Percentiles rank a stretch among this genome's conserved stretches.
phyloP scores from a whole-genome alignment of 2,113 vertebrate genomes.

The Xenopus borealis region DNA sequence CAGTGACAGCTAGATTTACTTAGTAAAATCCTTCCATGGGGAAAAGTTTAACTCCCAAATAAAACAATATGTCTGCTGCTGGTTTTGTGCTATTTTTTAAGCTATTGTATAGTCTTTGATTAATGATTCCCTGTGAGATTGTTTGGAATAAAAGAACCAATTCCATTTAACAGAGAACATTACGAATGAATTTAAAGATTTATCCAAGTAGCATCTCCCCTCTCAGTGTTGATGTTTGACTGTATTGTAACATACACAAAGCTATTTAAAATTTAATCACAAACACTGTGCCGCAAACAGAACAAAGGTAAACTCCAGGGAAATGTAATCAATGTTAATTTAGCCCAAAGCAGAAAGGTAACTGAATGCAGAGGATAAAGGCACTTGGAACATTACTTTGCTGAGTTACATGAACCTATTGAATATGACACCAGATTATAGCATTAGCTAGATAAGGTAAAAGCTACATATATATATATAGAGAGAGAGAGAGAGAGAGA shows the following conservation, averaged over 20 bases:
- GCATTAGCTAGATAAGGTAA: not conserved
- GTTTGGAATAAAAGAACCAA: slow-evolving; percentile 39
- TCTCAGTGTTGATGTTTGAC: slow-evolving; percentile 23
- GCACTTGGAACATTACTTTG: slow-evolving; percentile 13
- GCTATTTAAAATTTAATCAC: slow-evolving; percentile 45
- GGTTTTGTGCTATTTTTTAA: slow-evolving; percentile 6
- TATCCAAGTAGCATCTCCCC: slow-evolving; percentile 30
- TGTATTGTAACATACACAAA: slow-evolving; percentile 29
- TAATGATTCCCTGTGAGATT: slow-evolving; percentile 43
- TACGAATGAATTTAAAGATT: slow-evolving; percentile 42
- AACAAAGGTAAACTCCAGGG: slow-evolving; percentile 42
- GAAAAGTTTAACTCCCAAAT: not conserved
- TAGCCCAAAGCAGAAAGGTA: slow-evolving; percentile 27
- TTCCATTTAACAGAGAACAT: slow-evolving; percentile 36
- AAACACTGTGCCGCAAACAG: slow-evolving; percentile 28
- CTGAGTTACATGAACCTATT: slow-evolving; percentile 5
- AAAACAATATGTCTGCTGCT: slow-evolving; percentile 36
- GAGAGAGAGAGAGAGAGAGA: too few relatives aligned
- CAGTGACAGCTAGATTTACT: too few relatives aligned
- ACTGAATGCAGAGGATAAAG: slow-evolving; percentile 13
- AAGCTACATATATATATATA: not conserved
- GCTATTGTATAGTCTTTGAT: slow-evolving; percentile 30
- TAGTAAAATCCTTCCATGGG: too few relatives aligned
- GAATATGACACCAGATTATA: slow-evolving; percentile 9
- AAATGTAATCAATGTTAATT: slow-evolving; percentile 39